Base-by-base conservation (phyloP, 2,888 invertebrate species). In the Clistopyga incitator region DNA sequence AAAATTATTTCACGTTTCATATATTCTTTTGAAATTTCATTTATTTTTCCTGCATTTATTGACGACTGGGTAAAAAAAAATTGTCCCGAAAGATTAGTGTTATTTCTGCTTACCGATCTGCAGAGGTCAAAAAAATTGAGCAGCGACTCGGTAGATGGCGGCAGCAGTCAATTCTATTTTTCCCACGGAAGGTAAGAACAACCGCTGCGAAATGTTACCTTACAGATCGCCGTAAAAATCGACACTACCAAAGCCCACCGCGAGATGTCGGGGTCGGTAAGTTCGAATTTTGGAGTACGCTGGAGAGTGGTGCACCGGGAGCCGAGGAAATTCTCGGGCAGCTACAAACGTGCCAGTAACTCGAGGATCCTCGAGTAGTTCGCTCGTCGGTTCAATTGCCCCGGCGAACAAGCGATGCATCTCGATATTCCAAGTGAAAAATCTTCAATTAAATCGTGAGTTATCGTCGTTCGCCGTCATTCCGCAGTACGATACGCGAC, bases 321-420 rank as follows among this genome's bases (percentile, higher is more conserved):
- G 54, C 38, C 23, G 34, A 15, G 56, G n/a, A 20, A 20, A 34
- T 38, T 20, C 64, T 34, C 18, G 20, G 64, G 64, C 0, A 15
- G 64, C 38, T 38, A n/a, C 34, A 38, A 38, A 10, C 68, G 74
- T 25, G 61, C 52, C 80, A 80, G 82, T 82, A 74, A 50, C 78
- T 82, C 82, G 78, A 82, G 78, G 42, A 18, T 78, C 68, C 50
- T 82, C 82, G 82, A 78, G 78, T 50, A 23, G 34, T 45, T 74
- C 29, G 74, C 42, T 78, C n/a, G 74, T 42, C 10, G 38, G 56
- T 23, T 6, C 4, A 6, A n/a, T n/a, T n/a, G n/a, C 13, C 1
- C 11, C 56, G 25, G 4, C 13, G 3, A 4, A 25, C 13, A 25
- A 23, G 25, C 13, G 25, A 25, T 25, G 56, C 25, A 15, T 25